Evolutionary conservation across 2,113 vertebrate genomes (phyloP), one percentile per base, ranked within the genome.

Genomic region (Orcinus orca): DNA sequence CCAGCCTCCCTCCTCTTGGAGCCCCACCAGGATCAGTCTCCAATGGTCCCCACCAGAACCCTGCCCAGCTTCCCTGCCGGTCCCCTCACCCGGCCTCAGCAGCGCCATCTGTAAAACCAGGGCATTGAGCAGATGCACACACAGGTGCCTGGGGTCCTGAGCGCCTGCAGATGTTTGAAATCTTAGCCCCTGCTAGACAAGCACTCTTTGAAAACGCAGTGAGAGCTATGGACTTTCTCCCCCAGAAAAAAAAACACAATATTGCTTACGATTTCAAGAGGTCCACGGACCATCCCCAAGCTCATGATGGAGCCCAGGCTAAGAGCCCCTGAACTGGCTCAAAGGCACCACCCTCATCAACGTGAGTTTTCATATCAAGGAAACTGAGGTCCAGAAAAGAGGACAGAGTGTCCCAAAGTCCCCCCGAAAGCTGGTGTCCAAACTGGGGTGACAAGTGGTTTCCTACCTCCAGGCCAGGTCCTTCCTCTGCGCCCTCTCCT

Each of bases 171-270:
- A 21, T 26, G 1, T 13, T 4, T 2, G 65, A 62, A 18, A 50
- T 25, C 58, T 74, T 33, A 36, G 65, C 47, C 33, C 7, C 47
- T 15, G 2, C 38, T 25, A 38, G 68, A 36, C 33, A 7, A 18
- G 23, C 79, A 12, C 5, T 47, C 58, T 89, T 73, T 38, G 81
- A 63, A 76, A 55, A 70, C 31, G 25, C 41, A 82, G 0, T 14
- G 26, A 76, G 25, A 33, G 8, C 26, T 26, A 4, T 6, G 11
- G 20, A 60, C 15, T 80, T 77, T 50, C 50, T 81, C 12, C 20
- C n/a, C 47, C 5, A 17, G 3, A 20, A 53, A 21, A 23, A 23
- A 36, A 31, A 55, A 3, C 1, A 1, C 53, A 14, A 9, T 1
- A 14, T 50, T 31, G 53, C 44, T 77, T 67, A 41, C 7, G 36